Conservation (phyloP, 2,888 invertebrate genomes). For the Melanophora roralis region DNA sequence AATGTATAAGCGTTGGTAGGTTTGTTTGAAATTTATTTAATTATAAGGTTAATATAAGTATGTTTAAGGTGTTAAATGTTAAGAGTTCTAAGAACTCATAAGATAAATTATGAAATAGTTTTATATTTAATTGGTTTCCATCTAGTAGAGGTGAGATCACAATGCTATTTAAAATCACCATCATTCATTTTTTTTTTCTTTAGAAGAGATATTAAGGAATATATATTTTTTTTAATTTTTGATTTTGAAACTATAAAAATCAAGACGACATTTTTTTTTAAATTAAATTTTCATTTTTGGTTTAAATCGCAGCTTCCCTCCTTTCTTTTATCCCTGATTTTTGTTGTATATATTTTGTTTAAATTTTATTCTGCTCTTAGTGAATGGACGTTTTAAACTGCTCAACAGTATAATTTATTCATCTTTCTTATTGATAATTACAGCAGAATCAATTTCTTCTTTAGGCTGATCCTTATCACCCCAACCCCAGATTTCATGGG, state of each 20-base stretch:
- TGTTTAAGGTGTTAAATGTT: slow-evolving; percentile 4
- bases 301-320: slow-evolving; percentile 54
- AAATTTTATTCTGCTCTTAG: slow-evolving; percentile 11
- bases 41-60: slow-evolving; percentile 1
- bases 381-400: slow-evolving; percentile 49
- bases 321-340: slow-evolving; percentile 59
- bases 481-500: slow-evolving; percentile 88
- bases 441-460: slow-evolving; percentile 79
- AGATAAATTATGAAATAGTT: slow-evolving; percentile 5
- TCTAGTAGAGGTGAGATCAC: slow-evolving; percentile 32
- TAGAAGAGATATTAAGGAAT: neutral
- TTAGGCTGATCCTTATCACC: slow-evolving; percentile 83
- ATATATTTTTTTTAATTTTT: slow-evolving; percentile 5
- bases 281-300: neutral
- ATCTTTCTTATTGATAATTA: slow-evolving; percentile 80
- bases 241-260: slow-evolving; percentile 17
- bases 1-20: neutral
- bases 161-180: slow-evolving; percentile 15
- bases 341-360: slow-evolving; percentile 4
- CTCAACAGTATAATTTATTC: slow-evolving; percentile 73
- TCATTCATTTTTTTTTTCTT: neutral
- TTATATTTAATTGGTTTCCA: neutral
- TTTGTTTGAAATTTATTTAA: neutral
- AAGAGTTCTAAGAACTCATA: slow-evolving; percentile 23
- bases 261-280: slow-evolving; percentile 1